Percentiles rank a stretch among this genome's conserved stretches.
These are phyloP conservation scores for Drosophila ficusphila DNA, from an alignment of 1,140 invertebrate genomes.

Conservation along the genomic window DNA sequence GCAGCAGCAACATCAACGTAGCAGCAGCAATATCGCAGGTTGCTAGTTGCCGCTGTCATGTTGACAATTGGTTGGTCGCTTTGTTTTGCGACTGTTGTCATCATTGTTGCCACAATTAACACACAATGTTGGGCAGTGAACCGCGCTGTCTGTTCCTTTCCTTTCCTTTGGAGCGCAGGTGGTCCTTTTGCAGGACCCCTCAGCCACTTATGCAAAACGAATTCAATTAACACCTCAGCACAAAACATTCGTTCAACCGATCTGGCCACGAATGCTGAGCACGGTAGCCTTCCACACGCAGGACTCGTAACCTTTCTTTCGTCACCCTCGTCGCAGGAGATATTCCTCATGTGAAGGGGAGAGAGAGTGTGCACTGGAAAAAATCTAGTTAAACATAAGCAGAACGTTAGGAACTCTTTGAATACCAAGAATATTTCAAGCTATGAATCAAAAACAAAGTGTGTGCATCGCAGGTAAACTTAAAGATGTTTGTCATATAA, in stretches of 20 bases:
- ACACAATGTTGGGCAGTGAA: conserved; percentile 53
- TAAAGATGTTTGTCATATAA: too few species aligned
- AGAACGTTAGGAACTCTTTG: neutral
- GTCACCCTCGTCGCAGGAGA: conserved; percentile 51
- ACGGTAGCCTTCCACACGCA: conserved; percentile 59
- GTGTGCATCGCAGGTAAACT: too few species aligned
- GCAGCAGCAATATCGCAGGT: conserved; percentile 13
- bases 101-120: conserved; percentile 72
- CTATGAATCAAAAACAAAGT: too few species aligned
- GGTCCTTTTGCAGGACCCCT: conserved; percentile 43
- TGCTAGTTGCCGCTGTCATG: conserved; percentile 69
- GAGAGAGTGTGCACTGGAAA: neutral
- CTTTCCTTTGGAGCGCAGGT: conserved; percentile 55
- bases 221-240: conserved; percentile 83
- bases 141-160: conserved; percentile 1
- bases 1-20: conserved; percentile 11
- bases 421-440: neutral
- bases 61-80: conserved; percentile 74
- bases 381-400: neutral
- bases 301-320: conserved; percentile 55
- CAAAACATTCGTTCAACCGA: conserved; percentile 51
- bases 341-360: neutral
- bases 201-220: conserved; percentile 83
- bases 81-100: conserved; percentile 64
- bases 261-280: conserved; percentile 41